Base-by-base conservation (phyloP, 2,113 vertebrate species). In the Psephotus haematonotus region DNA sequence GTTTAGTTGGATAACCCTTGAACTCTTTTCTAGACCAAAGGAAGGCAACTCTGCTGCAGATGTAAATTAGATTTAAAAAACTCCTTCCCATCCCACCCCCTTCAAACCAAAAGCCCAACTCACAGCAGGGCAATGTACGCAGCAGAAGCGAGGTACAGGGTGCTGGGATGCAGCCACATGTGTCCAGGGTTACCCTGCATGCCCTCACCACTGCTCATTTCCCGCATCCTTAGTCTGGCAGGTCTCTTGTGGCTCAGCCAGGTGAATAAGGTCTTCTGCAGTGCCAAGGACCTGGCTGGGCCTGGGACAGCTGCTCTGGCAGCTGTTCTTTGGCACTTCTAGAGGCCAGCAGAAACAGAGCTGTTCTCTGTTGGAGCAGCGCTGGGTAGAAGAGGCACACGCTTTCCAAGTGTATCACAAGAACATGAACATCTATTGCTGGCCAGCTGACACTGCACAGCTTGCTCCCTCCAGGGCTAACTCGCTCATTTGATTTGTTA, bases 211-310 rank as follows among this genome's bases (percentile, higher is more conserved):
- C 49, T 43, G n/a, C 28, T 43, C 4, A 0, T 64, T 70, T 39
- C 78, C 68, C 31, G 17, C 35, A 44, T 43, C 62, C 28, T 27
- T 33, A 23, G 24, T 29, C 67, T 70, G n/a, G 19, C 49, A 44
- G n/a, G n/a, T 69, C 62, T 75, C 77, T 70, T 0, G 1, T 0
- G 8, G 55, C 39, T 49, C 55, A 37, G 5, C 4, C 31, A 24
- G 60, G 49, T 65, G 20, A 74, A 22, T 53, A 35, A 64, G 44
- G 41, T 70, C 15, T 39, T n/a, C 5, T 0, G 0, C 1, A 1
- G 53, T 47, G 47, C 35, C 71, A 64, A 5, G 55, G 67, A 25
- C 47, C 44, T 86, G 53, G 53, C 71, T 43, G 31, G 31, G 27
- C 62, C 49, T 13, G 23, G 55, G 47, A 29, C 67, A 79, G 72